phyloP scores from a whole-genome alignment of 2,888 invertebrate species.

The Drosophila tanythrix region DNA sequence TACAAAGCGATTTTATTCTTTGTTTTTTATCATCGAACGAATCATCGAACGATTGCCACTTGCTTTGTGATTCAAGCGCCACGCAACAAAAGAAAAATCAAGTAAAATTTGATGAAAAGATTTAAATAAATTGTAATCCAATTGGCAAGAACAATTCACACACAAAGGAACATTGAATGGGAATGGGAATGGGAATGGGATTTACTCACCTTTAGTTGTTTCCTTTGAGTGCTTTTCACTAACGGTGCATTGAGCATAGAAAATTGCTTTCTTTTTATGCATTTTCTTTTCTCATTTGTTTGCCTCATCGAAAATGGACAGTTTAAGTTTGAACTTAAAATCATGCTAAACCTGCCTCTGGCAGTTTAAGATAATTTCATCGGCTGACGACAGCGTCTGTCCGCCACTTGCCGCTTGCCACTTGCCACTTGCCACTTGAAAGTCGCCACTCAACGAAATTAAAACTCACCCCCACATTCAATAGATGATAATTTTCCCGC shows the following conservation, averaged over 20 bases:
- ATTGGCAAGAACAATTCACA: slow-evolving; percentile 29
- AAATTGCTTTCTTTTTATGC: slow-evolving; percentile 54
- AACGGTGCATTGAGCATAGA: slow-evolving; percentile 26
- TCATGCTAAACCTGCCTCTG: slow-evolving; percentile 41
- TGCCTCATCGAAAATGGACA: slow-evolving; percentile 30
- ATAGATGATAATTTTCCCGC: slow-evolving; percentile 31
- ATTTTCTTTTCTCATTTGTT: neutral
- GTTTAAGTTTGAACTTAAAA: slow-evolving; percentile 31
- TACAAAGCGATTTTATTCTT: neutral
- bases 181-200: slow-evolving; percentile 36
- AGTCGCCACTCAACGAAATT: slow-evolving; percentile 18
- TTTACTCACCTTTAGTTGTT: slow-evolving; percentile 45
- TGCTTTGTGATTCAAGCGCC: neutral
- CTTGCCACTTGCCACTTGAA: slow-evolving; percentile 2
- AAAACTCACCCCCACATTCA: slow-evolving; percentile 6
- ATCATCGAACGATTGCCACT: neutral
- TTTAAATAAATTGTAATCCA: slow-evolving; percentile 43
- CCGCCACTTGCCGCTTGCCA: slow-evolving; percentile 18
- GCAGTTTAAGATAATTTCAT: slow-evolving; percentile 54
- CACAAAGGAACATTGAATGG: slow-evolving; percentile 38
- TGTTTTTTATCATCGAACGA: neutral
- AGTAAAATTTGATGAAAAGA: slow-evolving; percentile 14
- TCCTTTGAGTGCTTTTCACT: slow-evolving; percentile 36
- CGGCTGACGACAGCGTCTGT: slow-evolving; percentile 11
- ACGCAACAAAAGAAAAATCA: neutral